Base-by-base conservation (phyloP, 1,140 invertebrate species). In the Littorina saxatilis region DNA sequence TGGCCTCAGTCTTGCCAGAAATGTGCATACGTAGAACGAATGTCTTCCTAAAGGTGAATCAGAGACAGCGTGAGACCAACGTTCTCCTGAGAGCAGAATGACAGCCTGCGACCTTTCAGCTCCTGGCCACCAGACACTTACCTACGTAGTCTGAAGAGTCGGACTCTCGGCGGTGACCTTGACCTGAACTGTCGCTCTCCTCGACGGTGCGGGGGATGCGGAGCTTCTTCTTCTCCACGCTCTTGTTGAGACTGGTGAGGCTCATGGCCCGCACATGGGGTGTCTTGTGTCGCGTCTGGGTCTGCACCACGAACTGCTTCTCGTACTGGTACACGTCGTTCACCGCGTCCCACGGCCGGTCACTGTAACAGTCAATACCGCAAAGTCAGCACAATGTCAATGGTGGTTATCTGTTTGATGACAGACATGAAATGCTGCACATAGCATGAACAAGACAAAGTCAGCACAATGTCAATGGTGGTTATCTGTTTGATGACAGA, bases 251-350 rank as follows among this genome's bases (percentile, higher is more conserved):
- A 84, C 89, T 90, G 27, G 86, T 86, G 20, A 92, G 90, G 80
- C 90, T 90, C 61, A 83, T 87, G n/a, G 90, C 89, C 27, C 91
- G 88, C 3, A 91, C 87, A 7, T 95, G 94, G 81, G 95, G 95
- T 66, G 95, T 95, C 84, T 94, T 94, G 90, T 96, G 95, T 61
- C 94, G 94, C 15, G 95, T 96, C 90, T 96, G 95, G 35, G 96
- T 96, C 80, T 94, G 93, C 27, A 96, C 94, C 76, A 94, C 92
- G 88, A 95, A 96, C 82, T 96, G 94, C 79, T 94, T 92, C 89
- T 97, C 96, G 87, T 95, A 97, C 90, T 97, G 96, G 58, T 95
- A 94, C 5, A 97, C 92, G 92, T 97, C 96, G 87, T 96, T 97
- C 80, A 95, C 93, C 1, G 95, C 94, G 93, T 97, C 96, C 96